phyloP scores from a whole-genome alignment of 2,797 vertebrate genomes.

The Intellagama lesueurii region DNA sequence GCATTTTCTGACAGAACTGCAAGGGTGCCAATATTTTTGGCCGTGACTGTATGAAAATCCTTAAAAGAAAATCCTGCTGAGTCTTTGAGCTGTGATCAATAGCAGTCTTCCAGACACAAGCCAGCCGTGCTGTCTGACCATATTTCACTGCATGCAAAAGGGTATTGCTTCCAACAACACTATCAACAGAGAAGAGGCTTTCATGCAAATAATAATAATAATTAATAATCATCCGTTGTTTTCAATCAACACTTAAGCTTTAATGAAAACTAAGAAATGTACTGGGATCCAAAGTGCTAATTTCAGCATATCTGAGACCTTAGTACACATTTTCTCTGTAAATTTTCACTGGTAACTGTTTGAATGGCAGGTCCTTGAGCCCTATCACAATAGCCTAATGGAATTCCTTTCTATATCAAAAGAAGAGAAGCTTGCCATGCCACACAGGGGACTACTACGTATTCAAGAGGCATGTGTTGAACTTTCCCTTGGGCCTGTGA shows the following conservation, averaged over 20 bases:
- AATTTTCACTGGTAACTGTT: neutral
- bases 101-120: neutral
- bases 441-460: neutral
- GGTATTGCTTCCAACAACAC: neutral
- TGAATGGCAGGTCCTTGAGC: neutral
- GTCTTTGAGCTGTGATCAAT: constrained; percentile 6
- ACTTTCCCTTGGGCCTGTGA: neutral
- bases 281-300: neutral
- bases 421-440: neutral
- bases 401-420: neutral
- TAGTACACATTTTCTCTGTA: too few relatives aligned
- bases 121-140: neutral
- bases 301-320: neutral
- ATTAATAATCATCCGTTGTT: neutral
- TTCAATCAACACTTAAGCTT: neutral
- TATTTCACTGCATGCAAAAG: neutral
- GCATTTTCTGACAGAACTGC: too few relatives aligned
- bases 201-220: neutral
- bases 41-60: too few relatives aligned
- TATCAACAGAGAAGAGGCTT: neutral
- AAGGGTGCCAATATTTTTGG: too few relatives aligned
- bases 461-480: neutral
- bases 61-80: constrained; percentile 1
- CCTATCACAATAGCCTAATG: neutral
- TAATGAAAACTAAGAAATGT: neutral